Evolutionary conservation across 2,113 vertebrate genomes (phyloP), one percentile per base, ranked within the genome.

Genomic region (Onychorhynchus coronatus): DNA sequence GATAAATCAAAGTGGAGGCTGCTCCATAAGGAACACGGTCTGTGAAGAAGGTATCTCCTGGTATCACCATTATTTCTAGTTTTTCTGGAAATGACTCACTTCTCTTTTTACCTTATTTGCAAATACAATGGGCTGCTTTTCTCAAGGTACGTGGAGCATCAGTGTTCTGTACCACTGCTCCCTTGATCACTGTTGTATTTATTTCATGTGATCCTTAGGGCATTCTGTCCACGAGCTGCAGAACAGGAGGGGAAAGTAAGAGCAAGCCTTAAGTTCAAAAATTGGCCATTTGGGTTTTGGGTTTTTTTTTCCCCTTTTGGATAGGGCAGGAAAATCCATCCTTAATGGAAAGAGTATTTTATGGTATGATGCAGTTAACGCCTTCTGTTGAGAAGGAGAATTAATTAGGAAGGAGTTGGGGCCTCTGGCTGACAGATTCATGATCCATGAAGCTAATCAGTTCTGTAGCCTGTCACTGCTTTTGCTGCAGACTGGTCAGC

Each of bases 391-490:
- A 85, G 81, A 62, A 81, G 49, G 62, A 79, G 66, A 85, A 88
- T 95, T 89, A 96, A 94, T 95, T 96, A 96, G 82, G 75, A 89
- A 89, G 81, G 70, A 94, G 85, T 39, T 88, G 88, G 75, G 93
- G 84, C 61, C 58, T 84, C 74, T 93, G 78, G 62, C 73, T 95
- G 89, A 31, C 78, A 87, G 89, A 85, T 83, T 88, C 42, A 52
- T 77, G 93, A 86, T 82, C 89, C 89, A 44, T 91, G 84, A 78
- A 91, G 85, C 56, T 70, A 25, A 86, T 79, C 68, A 73, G 71
- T 93, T 88, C 21, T 94, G 91, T 53, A 73, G 85, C 53, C 63
- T 67, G 83, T 84, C 83, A 25, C 22, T 94, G 66, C 41, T 53
- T 11, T 74, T 93, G 59, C 78, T 25, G 3, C 4, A 8, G 71